These are phyloP conservation scores for Stenopsyche tienmushanensis DNA, from an alignment of 1,140 invertebrate species.

Conservation along the genomic window DNA sequence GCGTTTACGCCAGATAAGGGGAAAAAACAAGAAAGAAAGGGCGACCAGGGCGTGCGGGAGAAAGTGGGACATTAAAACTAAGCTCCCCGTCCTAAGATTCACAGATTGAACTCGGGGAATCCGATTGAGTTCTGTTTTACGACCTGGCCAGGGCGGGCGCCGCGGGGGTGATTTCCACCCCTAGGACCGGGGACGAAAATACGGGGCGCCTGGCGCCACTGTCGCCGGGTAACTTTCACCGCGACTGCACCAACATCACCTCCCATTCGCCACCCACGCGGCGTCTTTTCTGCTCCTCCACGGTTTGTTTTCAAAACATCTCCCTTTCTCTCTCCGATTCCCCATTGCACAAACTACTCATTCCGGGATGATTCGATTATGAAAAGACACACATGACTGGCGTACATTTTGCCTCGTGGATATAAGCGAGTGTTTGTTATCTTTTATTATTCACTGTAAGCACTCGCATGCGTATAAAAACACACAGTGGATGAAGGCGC, in stretches of 20 bases:
- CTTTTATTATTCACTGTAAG: constrained; percentile 16
- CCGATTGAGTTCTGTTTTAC: constrained; percentile 41
- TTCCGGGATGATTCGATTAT: constrained; percentile 27
- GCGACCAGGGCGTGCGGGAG: neutral
- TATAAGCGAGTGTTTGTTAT: constrained; percentile 21
- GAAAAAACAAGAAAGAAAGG: constrained; percentile 13
- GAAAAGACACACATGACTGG: constrained; percentile 27
- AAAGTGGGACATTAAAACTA: constrained; percentile 35
- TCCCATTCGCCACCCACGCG: neutral
- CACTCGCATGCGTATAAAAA: neutral
- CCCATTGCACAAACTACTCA: constrained; percentile 18
- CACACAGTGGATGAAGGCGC: too few relatives aligned
- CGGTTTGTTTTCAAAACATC: constrained; percentile 40
- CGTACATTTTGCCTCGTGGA: neutral
- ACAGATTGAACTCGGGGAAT: constrained; percentile 33
- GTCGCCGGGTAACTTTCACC: constrained; percentile 21
- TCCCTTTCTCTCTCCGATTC: constrained; percentile 11
- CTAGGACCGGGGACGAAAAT: neutral
- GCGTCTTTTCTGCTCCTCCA: neutral
- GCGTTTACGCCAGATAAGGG: constrained; percentile 18
- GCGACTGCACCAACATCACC: constrained; percentile 15
- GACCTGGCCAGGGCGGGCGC: constrained; percentile 13
- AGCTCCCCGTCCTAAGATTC: constrained; percentile 26
- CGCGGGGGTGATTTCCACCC: neutral
- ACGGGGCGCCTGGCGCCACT: constrained; percentile 27